Evolutionary conservation across 2,888 invertebrate species (phyloP).

Genomic region (Agriopis marginaria): DNA sequence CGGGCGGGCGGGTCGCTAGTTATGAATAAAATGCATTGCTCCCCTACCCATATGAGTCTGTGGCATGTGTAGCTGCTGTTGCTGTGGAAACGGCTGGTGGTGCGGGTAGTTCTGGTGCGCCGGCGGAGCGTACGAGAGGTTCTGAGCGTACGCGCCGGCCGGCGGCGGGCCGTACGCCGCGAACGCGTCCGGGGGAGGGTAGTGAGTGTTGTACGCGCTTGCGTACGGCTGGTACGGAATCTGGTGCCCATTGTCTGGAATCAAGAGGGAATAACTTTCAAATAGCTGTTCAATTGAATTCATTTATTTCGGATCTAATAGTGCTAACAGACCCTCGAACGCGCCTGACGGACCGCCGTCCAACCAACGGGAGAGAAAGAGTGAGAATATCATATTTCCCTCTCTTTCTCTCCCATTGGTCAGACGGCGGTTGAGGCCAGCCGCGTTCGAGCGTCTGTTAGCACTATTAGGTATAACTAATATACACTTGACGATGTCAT

Average conservation of each 20-base stretch:
- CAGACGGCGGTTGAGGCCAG: too few species aligned
- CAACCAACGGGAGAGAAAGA: too few species aligned
- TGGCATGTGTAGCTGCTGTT: conserved; percentile 80
- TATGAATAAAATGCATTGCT: conserved; percentile 16
- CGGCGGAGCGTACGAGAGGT: conserved; percentile 81
- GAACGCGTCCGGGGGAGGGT: conserved; percentile 82
- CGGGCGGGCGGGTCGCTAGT: too few species aligned
- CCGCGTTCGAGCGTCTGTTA: too few species aligned
- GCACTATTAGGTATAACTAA: too few species aligned
- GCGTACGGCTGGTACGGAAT: conserved; percentile 84
- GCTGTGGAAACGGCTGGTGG: conserved; percentile 82
- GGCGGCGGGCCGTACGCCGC: conserved; percentile 82
- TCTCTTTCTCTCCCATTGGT: too few species aligned
- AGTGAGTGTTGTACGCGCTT: conserved; percentile 83
- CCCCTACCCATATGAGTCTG: conserved; percentile 78
- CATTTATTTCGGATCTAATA: too few species aligned
- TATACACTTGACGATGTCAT: too few species aligned
- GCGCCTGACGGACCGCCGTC: too few species aligned
- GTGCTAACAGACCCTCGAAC: too few species aligned
- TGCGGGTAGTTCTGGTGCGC: conserved; percentile 84
- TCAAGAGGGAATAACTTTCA: not conserved
- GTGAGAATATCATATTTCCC: too few species aligned
- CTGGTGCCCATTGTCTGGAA: conserved; percentile 84
- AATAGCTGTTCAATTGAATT: too few species aligned
- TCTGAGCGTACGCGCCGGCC: conserved; percentile 80